These are phyloP conservation scores for Gryllus bimaculatus DNA, from an alignment of 1,140 invertebrate genomes.

Conservation along the genomic window DNA sequence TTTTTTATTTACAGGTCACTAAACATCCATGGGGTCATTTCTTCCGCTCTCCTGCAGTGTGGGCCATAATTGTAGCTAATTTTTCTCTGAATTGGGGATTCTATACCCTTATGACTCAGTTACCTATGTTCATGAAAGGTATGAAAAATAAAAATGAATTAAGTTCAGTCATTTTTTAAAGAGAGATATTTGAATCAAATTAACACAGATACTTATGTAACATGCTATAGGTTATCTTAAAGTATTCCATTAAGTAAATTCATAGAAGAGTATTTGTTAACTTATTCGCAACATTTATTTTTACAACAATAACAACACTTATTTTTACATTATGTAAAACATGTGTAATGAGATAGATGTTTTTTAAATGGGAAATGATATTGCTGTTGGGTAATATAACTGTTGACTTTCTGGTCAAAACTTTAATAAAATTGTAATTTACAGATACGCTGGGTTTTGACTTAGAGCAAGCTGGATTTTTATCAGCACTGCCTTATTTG, in stretches of 20 bases:
- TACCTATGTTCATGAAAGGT: constrained; percentile 87
- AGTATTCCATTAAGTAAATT: background rate
- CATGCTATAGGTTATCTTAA: background rate
- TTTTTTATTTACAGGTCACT: constrained; percentile 1
- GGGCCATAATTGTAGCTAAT: constrained; percentile 82
- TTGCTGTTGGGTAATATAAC: no score
- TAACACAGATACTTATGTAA: background rate
- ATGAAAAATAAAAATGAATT: background rate
- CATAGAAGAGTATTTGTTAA: background rate
- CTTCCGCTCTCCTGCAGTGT: constrained; percentile 71
- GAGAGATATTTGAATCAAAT: background rate
- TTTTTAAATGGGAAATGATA: background rate
- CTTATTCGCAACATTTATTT: background rate
- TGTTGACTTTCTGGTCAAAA: background rate
- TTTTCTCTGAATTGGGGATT: constrained; percentile 95
- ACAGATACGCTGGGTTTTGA: constrained; percentile 61
- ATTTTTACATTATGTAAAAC: background rate
- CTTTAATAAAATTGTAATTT: background rate
- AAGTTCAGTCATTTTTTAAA: background rate
- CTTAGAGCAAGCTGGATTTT: constrained; percentile 64
- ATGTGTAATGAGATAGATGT: background rate
- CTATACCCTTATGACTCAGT: constrained; percentile 79
- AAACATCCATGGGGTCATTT: constrained; percentile 71
- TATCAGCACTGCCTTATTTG: constrained; percentile 77
- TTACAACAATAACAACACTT: no score